Base-by-base conservation (phyloP, 2,888 invertebrate genomes). In the Nasonia oneida region DNA sequence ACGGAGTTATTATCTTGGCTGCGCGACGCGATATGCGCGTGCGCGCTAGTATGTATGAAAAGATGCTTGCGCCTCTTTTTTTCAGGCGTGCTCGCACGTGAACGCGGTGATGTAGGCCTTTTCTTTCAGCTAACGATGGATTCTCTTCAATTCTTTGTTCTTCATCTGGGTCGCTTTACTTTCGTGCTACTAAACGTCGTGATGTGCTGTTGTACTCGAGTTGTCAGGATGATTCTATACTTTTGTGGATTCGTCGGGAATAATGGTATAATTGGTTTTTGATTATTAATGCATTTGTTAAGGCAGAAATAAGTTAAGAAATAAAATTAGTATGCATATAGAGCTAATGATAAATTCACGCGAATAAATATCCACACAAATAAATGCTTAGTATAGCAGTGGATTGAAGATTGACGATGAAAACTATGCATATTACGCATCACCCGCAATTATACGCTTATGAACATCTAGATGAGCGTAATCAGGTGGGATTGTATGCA, bases 1-100 rank as follows among this genome's bases (percentile, higher is more conserved):
- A 83, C 78, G 70, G 71, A 83, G 83, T 77, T 71, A 83, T 78
- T 78, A 83, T 83, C 83, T 71, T 18, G 3, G 81, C 53, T 64
- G n/a, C 39, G 57, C 61, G 79, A 57, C 23, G 33, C 2, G 42
- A n/a, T 2, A 33, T 39, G 47, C 18, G 29, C 23, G 47, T 10
- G 29, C 23, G 18, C 15, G 18, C 6, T 37, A 39, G 74, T 18
- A 61, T 61, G 57, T n/a, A n/a, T n/a, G 23, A 23, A 39, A 53
- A 71, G 80, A 53, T 15, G 64, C 50, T 73, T 12, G 15, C 37
- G 29, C 57, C 0, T 73, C 6, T 64, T 50, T 73, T 42, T 8
- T 42, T 73, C 47, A 15, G 4, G 18, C n/a, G 2, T 50, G 79
- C 50, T 37, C 80, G 71, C 33, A 23, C 39, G 80, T 37, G 2